Evolutionary conservation across 2,797 vertebrate genomes (phyloP), one percentile per base, ranked within the genome.

Genomic region (Masticophis lateralis): DNA sequence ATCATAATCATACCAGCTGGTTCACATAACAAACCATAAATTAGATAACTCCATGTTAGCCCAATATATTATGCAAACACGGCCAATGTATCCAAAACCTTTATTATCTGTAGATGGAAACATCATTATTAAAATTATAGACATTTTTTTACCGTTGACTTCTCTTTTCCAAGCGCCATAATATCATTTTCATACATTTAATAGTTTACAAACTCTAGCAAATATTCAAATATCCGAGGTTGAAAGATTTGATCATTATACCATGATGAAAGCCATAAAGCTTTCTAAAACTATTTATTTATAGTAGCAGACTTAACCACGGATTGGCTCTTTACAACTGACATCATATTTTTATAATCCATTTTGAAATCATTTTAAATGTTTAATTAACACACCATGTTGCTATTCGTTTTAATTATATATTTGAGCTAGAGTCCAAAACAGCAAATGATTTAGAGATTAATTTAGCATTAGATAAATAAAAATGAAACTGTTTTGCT

Each of bases 321-420:
- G 61, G 32, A 74, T 89, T 63, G 69, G 43, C 25, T 90, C 9
- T 86, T 93, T 25, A 55, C 32, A 93, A 93, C 20, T 83, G 59
- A 91, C 53, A 89, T 83, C 66, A 66, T 56, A 59, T 79, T 86
- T 89, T 91, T 56, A 86, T 91, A 89, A 63, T 89, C 20, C 27
- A 74, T 74, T 74, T 89, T 56, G 69, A 89, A 93, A 27, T 20
- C 57, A 47, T 93, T 86, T 93, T 86, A 66, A 93, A 91, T 93
- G 57, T 60, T 89, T 89, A 91, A 91, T 91, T 93, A 93, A 89
- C 63, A 86, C 27, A 43, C 69, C 32, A 86, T 47, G 37, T 27
- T 91, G 69, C 90, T 86, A 86, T 93, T 93, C 51, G 27, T 89
- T 89, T 89, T 90, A 95, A 93, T 22, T n/a, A 91, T 79, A 94